These are phyloP conservation scores for Leptopilina myrica DNA, from an alignment of 2,888 invertebrate species.

Conservation along the genomic window DNA sequence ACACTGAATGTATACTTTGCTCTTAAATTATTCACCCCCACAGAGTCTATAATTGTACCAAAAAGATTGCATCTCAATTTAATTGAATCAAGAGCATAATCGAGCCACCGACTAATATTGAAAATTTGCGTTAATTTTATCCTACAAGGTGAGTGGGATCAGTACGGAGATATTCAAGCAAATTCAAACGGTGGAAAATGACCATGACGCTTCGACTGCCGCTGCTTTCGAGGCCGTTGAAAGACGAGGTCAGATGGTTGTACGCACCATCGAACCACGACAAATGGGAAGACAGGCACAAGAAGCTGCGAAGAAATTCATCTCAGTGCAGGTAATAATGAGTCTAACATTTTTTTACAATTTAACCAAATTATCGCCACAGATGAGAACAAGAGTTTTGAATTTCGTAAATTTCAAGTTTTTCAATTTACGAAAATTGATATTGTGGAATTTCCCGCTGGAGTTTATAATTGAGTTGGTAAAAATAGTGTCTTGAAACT, in stretches of 20 bases:
- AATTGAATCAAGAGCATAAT: neutral
- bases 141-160: conserved; percentile 92
- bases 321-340: conserved; percentile 83
- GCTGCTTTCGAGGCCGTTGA: conserved; percentile 95
- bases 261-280: conserved; percentile 91
- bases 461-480: neutral
- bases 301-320: conserved; percentile 92
- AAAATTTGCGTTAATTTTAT: conserved; percentile 47
- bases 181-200: conserved; percentile 97
- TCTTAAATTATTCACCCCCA: neutral
- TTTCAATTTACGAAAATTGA: no score
- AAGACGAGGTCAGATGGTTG: conserved; percentile 96
- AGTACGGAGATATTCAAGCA: conserved; percentile 97
- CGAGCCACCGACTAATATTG: neutral
- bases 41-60: no score
- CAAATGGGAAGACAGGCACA: conserved; percentile 91
- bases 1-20: neutral
- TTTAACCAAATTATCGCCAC: no score
- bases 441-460: neutral
- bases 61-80: no score
- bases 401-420: no score
- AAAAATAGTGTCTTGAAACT: neutral
- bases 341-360: neutral
- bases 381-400: no score
- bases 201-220: conserved; percentile 94